Conservation (phyloP, 2,797 vertebrate species). For the Coluber constrictor region DNA sequence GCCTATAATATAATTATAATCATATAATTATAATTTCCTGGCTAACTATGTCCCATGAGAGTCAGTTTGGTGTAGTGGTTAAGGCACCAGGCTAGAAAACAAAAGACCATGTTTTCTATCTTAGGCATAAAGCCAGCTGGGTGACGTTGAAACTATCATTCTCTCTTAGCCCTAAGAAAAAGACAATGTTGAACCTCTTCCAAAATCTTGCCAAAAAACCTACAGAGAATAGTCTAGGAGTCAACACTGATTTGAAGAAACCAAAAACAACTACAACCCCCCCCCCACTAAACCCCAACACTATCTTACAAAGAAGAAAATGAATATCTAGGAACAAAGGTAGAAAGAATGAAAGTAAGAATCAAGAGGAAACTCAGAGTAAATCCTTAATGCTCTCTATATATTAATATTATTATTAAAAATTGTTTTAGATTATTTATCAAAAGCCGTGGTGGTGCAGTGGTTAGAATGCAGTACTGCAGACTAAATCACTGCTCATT, state of each 20-base stretch:
- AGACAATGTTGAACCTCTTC: neutral
- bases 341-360: neutral
- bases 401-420: neutral
- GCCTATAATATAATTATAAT: neutral
- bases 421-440: too few species aligned
- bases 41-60: neutral
- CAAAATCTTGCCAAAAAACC: neutral
- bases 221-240: neutral
- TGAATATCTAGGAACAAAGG: neutral
- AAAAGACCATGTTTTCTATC: neutral
- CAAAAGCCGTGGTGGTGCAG: too few species aligned
- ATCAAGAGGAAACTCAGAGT: neutral
- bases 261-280: neutral
- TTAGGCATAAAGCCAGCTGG: neutral
- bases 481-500: too few species aligned
- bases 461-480: too few species aligned
- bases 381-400: neutral
- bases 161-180: neutral
- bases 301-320: neutral
- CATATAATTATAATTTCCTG: neutral
- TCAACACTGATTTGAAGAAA: neutral
- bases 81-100: neutral
- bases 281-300: too few species aligned
- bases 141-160: neutral
- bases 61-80: neutral